These are phyloP conservation scores for Labeo calbasu DNA, from an alignment of 2,797 vertebrate genomes.

Conservation along the genomic window DNA sequence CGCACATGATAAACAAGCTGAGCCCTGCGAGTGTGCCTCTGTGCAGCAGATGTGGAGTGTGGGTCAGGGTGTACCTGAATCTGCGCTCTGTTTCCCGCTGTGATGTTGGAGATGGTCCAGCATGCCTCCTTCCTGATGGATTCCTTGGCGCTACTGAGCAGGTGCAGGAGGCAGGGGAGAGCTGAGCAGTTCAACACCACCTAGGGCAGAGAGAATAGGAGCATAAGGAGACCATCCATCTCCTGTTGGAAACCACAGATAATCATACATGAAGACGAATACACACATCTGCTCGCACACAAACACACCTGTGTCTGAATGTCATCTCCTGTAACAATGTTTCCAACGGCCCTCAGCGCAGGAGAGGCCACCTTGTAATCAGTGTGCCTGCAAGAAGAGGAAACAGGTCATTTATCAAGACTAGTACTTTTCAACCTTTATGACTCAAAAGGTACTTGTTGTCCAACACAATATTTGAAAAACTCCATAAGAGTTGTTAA, in stretches of 20 bases:
- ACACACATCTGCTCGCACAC: not conserved
- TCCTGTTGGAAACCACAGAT: not conserved
- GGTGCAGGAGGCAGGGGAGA: constrained; percentile 94
- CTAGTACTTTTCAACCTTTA: not conserved
- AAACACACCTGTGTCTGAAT: constrained; percentile 94
- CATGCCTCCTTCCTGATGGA: constrained; percentile 98
- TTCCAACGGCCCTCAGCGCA: constrained; percentile 93
- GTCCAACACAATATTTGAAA: not conserved
- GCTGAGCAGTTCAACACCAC: constrained; percentile 98
- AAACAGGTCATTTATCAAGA: not conserved
- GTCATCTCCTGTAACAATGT: constrained; percentile 98
- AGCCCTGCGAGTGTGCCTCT: not conserved
- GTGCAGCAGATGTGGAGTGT: not conserved
- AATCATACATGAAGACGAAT: not conserved
- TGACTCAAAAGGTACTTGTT: not conserved
- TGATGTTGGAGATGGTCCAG: constrained; percentile 99
- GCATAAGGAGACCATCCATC: constrained; percentile 9
- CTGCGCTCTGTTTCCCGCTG: constrained; percentile 95
- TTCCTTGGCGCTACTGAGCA: constrained; percentile 96
- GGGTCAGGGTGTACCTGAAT: constrained; percentile 82
- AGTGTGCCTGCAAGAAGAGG: constrained; percentile 83
- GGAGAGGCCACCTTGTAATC: constrained; percentile 98
- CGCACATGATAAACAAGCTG: constrained; percentile 16
- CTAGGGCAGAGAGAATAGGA: constrained; percentile 67
- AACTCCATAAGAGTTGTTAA: not conserved